These are phyloP conservation scores for Galaxea fascicularis DNA, from an alignment of 92 coral and sea anemone species.

Conservation along the genomic window DNA sequence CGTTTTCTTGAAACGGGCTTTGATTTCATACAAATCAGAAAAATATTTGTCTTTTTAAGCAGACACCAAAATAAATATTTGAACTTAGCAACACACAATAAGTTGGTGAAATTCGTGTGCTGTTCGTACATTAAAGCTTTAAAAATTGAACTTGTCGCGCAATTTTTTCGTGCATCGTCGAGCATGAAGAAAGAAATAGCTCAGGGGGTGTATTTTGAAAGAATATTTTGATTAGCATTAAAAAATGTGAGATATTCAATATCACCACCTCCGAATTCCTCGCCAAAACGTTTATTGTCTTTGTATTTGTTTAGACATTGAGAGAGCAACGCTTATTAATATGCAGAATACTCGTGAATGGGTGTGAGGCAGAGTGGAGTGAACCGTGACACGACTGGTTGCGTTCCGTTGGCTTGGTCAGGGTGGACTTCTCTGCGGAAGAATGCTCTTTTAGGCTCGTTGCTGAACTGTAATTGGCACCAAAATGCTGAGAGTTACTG, in stretches of 20 bases:
- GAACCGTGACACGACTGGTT: slow-evolving; percentile 20
- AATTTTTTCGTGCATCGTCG: background rate
- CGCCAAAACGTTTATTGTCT: slow-evolving; percentile 24
- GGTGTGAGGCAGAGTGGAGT: slow-evolving; percentile 43
- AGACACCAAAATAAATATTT: background rate
- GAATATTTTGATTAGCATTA: too few relatives aligned
- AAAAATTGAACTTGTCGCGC: background rate
- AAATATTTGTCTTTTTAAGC: background rate
- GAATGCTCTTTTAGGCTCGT: background rate
- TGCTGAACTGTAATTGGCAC: background rate
- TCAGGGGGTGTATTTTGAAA: too few relatives aligned
- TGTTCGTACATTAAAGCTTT: too few relatives aligned
- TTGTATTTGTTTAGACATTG: slow-evolving; percentile 32
- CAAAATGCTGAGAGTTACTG: slow-evolving; percentile 66
- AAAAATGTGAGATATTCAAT: slow-evolving; percentile 19
- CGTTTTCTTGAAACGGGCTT: background rate
- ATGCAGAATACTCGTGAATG: slow-evolving; percentile 44
- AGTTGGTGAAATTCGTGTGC: too few relatives aligned
- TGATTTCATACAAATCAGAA: background rate
- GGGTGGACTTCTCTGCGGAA: background rate
- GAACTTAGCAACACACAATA: background rate
- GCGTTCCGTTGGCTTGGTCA: background rate
- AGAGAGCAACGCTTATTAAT: slow-evolving; percentile 38
- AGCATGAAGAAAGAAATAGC: too few relatives aligned
- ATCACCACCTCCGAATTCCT: slow-evolving; percentile 10